A percentile compares a stretch with the other conserved stretches of the same genome.
phyloP scores from a whole-genome alignment of 2,888 invertebrate species.

The Heliconius ethilla region DNA sequence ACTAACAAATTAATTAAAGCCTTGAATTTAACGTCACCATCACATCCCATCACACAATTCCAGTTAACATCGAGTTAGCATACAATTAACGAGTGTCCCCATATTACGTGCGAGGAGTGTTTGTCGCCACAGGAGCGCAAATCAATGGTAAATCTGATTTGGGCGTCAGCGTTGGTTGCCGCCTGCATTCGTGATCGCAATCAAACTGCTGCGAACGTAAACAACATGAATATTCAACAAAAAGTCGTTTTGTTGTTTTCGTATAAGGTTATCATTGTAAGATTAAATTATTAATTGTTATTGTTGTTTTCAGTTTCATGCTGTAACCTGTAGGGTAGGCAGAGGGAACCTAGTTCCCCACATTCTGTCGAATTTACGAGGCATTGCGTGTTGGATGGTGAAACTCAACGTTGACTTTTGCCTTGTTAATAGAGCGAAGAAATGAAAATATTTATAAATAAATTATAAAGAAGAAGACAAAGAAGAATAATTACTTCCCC shows the following conservation, averaged over 20 bases:
- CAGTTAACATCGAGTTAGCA: conserved; percentile 25
- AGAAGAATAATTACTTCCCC: too few species aligned
- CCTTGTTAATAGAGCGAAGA: too few species aligned
- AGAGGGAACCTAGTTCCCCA: too few species aligned
- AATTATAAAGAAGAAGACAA: too few species aligned
- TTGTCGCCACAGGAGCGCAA: conserved; percentile 49
- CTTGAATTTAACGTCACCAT: not conserved
- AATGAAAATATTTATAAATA: too few species aligned
- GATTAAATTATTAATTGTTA: not conserved
- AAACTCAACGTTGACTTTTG: too few species aligned
- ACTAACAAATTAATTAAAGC: not conserved
- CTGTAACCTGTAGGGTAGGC: too few species aligned
- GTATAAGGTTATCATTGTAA: conserved; percentile 9
- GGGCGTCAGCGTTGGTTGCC: conserved; percentile 42
- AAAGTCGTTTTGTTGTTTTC: conserved; percentile 17
- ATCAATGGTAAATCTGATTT: conserved; percentile 57
- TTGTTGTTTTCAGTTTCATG: too few species aligned
- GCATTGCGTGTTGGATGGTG: too few species aligned
- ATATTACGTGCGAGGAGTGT: conserved; percentile 29
- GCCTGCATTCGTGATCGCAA: conserved; percentile 47
- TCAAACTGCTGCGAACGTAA: conserved; percentile 44
- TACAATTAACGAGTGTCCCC: conserved; percentile 29
- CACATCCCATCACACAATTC: conserved; percentile 17
- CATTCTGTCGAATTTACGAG: too few species aligned
- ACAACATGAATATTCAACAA: conserved; percentile 41